Conservation (phyloP, 1,140 invertebrate genomes). For the Saccostrea echinata region DNA sequence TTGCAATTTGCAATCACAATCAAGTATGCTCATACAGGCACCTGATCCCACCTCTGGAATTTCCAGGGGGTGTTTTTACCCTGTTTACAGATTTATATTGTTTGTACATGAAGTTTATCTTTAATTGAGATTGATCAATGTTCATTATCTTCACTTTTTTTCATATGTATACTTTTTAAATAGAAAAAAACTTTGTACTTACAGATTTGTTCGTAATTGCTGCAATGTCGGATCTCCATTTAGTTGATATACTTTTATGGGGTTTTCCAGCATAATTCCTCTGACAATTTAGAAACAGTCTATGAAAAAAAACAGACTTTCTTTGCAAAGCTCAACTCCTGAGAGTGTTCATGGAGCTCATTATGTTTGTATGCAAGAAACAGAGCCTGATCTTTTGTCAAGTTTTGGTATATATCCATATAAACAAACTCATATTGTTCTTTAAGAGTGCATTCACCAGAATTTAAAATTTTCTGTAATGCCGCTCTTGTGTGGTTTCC, state of each 20-base stretch:
- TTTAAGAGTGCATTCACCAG: neutral
- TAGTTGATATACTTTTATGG: neutral
- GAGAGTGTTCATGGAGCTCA: slow-evolving; percentile 9
- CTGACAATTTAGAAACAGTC: neutral
- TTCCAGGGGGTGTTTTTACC: too few relatives aligned
- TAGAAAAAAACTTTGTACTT: neutral
- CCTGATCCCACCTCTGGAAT: too few relatives aligned
- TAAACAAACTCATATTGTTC: slow-evolving; percentile 12
- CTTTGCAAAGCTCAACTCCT: slow-evolving; percentile 8
- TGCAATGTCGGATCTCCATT: neutral
- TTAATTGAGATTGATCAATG: too few relatives aligned
- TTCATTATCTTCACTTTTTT: too few relatives aligned
- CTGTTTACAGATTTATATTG: too few relatives aligned
- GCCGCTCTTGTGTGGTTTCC: neutral
- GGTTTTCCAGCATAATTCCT: neutral
- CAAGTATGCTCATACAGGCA: too few relatives aligned
- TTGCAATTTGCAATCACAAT: too few relatives aligned
- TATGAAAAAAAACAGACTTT: neutral
- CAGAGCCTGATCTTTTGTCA: neutral
- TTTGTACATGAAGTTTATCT: too few relatives aligned
- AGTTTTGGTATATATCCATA: neutral
- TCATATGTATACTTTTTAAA: too few relatives aligned
- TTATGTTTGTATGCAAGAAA: neutral
- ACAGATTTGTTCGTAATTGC: neutral
- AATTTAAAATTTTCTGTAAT: neutral